phyloP scores from a whole-genome alignment of 1,140 invertebrate genomes.

The Drosophila tristis region DNA sequence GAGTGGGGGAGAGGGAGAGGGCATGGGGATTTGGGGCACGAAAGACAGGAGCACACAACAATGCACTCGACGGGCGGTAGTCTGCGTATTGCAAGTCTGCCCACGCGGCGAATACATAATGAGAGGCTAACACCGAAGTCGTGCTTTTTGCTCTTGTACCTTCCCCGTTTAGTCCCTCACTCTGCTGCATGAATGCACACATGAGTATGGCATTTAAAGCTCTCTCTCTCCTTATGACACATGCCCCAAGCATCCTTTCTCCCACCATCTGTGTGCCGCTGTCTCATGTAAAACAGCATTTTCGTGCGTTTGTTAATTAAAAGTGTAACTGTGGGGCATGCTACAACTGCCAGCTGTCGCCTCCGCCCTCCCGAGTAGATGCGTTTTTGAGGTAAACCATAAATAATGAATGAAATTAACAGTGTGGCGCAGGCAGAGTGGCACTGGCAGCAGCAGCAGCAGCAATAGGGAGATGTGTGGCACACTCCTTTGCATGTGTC shows the following conservation, averaged over 20 bases:
- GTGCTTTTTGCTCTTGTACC: not conserved
- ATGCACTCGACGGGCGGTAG: constrained; percentile 19
- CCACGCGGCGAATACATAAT: constrained; percentile 44
- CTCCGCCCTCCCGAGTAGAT: constrained; percentile 30
- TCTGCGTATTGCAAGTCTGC: not conserved
- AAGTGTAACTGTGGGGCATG: constrained; percentile 47
- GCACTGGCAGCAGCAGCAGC: constrained; percentile 2
- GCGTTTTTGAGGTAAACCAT: constrained; percentile 81
- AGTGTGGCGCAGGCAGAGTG: constrained; percentile 32
- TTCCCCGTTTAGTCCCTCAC: too few relatives aligned
- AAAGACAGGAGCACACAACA: constrained; percentile 26
- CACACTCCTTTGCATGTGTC: constrained; percentile 36
- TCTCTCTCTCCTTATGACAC: constrained; percentile 14
- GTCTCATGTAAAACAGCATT: constrained; percentile 72
- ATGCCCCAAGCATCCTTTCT: constrained; percentile 28
- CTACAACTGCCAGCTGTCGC: constrained; percentile 21
- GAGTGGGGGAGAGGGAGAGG: not conserved
- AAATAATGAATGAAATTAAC: constrained; percentile 83
- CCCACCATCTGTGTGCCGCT: not conserved
- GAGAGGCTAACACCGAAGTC: constrained; percentile 21
- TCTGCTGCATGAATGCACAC: too few relatives aligned
- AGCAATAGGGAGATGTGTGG: not conserved
- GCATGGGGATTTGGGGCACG: constrained; percentile 18
- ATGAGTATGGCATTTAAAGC: too few relatives aligned
- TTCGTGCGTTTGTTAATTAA: constrained; percentile 82